phyloP scores from a whole-genome alignment of 1,140 invertebrate genomes.

The Bombus consobrinus region DNA sequence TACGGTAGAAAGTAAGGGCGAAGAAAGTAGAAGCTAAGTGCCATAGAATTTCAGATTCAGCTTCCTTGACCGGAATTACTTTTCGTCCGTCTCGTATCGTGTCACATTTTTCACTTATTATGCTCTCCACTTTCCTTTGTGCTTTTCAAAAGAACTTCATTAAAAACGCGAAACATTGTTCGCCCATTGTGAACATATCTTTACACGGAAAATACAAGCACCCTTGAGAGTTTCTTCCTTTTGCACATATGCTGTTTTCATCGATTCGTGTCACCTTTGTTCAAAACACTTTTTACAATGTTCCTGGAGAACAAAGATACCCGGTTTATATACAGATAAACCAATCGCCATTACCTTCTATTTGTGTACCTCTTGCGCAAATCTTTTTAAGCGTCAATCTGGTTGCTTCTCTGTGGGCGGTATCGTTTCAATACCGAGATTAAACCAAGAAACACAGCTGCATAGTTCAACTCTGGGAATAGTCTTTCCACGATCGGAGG shows the following conservation, averaged over 20 bases:
- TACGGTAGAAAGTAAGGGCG: conserved; percentile 47
- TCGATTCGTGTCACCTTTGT: neutral
- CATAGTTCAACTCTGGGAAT: neutral
- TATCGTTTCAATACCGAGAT: neutral
- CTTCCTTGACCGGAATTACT: conserved; percentile 19
- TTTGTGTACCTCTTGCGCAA: conserved; percentile 12
- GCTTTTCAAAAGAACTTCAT: neutral
- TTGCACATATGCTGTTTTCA: neutral
- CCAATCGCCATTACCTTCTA: neutral
- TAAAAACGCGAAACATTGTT: neutral
- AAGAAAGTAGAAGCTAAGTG: conserved; percentile 38
- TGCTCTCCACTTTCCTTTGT: neutral
- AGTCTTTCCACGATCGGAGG: neutral
- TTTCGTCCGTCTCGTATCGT: neutral
- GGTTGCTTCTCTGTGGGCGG: conserved; percentile 12
- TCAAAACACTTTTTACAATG: neutral
- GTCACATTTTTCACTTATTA: neutral
- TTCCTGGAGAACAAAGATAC: neutral
- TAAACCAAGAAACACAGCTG: neutral
- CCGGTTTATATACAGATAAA: neutral
- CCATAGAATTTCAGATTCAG: conserved; percentile 54
- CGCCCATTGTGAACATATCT: neutral
- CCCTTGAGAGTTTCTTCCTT: neutral
- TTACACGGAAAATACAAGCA: too few species aligned
- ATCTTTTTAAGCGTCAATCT: conserved; percentile 5